These are phyloP conservation scores for Acanthaster planci DNA, from an alignment of 35 echinoderm and acorn worm species.

Conservation along the genomic window DNA sequence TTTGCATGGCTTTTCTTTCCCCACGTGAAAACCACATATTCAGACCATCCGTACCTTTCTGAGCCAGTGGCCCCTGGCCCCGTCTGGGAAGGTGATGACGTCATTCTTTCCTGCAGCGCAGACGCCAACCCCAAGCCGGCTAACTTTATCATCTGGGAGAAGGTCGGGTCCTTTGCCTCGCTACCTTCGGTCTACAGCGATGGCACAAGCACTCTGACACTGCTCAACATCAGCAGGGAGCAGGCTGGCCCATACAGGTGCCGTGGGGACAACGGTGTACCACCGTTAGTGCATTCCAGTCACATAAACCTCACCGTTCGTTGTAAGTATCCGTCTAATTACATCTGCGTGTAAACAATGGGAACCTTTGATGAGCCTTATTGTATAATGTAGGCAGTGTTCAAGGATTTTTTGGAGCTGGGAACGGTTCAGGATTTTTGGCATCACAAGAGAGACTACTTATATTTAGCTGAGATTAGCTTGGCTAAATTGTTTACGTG, in stretches of 20 bases:
- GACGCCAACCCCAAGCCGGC: neutral
- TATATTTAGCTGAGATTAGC: too few relatives aligned
- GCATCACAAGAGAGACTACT: too few relatives aligned
- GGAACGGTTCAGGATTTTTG: too few relatives aligned
- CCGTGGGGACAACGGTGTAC: neutral
- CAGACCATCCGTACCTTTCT: neutral
- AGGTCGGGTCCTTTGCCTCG: neutral
- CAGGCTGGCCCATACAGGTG: neutral
- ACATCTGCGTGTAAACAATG: too few relatives aligned
- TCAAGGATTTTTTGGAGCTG: too few relatives aligned
- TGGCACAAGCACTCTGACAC: neutral
- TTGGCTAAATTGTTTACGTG: too few relatives aligned
- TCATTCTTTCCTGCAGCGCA: neutral
- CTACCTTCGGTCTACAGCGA: neutral
- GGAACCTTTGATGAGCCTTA: too few relatives aligned
- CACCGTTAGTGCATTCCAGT: neutral
- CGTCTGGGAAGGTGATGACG: neutral
- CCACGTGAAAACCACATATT: too few relatives aligned
- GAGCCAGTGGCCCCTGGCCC: neutral
- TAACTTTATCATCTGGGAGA: slow-evolving; percentile 11
- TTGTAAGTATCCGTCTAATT: too few relatives aligned
- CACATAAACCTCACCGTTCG: too few relatives aligned
- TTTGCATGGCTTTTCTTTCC: too few relatives aligned
- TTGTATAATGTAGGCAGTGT: too few relatives aligned
- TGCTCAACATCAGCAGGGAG: neutral